phyloP scores from a whole-genome alignment of 2,797 vertebrate species.

The Dallia pectoralis region DNA sequence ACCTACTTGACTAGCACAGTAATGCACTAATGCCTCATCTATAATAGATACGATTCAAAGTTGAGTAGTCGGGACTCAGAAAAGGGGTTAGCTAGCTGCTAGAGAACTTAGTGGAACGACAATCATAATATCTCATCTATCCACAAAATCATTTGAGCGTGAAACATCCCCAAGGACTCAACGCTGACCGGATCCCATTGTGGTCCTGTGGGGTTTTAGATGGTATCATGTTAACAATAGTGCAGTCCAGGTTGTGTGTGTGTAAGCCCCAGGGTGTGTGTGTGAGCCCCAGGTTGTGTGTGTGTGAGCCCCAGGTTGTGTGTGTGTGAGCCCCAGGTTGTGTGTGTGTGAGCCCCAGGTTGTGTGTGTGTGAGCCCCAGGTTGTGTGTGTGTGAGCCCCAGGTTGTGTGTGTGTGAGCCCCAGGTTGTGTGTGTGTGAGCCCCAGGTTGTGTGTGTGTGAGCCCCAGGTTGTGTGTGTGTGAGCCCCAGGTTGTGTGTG shows the following conservation, averaged over 20 bases:
- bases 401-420: no score
- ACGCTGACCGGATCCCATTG: background rate
- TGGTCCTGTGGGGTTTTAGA: background rate
- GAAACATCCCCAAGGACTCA: background rate
- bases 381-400: no score
- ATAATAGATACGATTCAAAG: constrained; percentile 64
- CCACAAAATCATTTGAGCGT: background rate
- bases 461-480: no score
- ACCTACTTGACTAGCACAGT: constrained; percentile 62
- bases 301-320: no score
- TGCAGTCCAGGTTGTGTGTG: background rate
- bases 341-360: no score
- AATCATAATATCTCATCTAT: constrained; percentile 38
- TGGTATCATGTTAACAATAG: background rate
- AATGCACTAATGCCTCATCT: constrained; percentile 51
- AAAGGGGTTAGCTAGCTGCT: constrained; percentile 31
- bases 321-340: no score
- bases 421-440: no score
- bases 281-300: no score
- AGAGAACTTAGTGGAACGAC: constrained; percentile 40
- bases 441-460: no score
- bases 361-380: no score
- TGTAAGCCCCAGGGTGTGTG: no score
- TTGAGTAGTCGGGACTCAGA: constrained; percentile 47
- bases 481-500: no score